Evolutionary conservation across 2,888 invertebrate genomes (phyloP).

Genomic region (Helobdella robusta): DNA sequence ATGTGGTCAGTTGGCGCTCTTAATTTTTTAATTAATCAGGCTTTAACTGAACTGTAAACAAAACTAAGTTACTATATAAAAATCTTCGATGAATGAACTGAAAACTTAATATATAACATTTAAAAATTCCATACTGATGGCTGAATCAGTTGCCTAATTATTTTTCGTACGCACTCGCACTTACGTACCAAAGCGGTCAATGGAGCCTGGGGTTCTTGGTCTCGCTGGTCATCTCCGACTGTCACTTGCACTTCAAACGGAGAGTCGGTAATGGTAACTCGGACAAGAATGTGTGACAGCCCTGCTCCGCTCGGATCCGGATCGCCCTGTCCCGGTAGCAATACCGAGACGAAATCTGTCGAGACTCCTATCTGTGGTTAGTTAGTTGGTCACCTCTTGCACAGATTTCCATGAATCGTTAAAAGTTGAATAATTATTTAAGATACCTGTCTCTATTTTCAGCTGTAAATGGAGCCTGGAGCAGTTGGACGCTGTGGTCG

Average conservation of each 20-base stretch:
- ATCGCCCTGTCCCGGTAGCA: slow-evolving; percentile 40
- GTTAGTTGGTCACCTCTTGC: no score
- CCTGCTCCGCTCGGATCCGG: slow-evolving; percentile 45
- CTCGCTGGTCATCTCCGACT: slow-evolving; percentile 29
- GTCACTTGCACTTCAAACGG: slow-evolving; percentile 45
- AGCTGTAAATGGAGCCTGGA: slow-evolving; percentile 32
- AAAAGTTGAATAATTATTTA: not conserved
- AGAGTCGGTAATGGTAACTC: slow-evolving; percentile 37
- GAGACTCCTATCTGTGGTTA: slow-evolving; percentile 38
- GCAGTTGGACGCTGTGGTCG: slow-evolving; percentile 31
- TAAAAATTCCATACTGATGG: no score
- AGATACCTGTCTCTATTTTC: not conserved
- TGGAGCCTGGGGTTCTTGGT: slow-evolving; percentile 34
- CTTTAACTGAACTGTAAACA: no score
- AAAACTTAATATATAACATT: no score
- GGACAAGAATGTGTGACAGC: slow-evolving; percentile 43
- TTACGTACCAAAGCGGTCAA: slow-evolving; percentile 32
- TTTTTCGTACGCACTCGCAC: no score
- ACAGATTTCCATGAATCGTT: no score
- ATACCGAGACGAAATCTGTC: slow-evolving; percentile 38
- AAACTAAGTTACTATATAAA: no score
- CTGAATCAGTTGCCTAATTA: no score
- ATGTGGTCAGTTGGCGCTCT: no score
- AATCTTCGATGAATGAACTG: no score
- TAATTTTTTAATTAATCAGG: no score